Base-by-base conservation (phyloP, 64 coral and sea anemone species). In the Hydrozoanthus tunicans region DNA sequence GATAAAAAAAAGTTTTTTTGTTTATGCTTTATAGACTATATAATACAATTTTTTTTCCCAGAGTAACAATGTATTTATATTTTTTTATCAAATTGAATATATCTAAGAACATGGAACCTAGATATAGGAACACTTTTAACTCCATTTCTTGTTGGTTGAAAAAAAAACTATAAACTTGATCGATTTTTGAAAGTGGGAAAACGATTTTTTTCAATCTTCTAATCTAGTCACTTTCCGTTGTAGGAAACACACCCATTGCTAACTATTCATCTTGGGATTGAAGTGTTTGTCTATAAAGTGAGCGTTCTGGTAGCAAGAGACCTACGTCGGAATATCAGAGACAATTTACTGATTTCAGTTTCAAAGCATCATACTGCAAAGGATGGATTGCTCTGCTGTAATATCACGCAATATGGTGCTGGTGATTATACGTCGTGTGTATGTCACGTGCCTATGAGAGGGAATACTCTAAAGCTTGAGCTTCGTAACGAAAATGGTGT, bases 171-270 rank as follows among this genome's bases (percentile, higher is more conserved):
- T 43, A 43, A 43, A 43, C 32, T 43, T 43, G 32, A 43, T 43
- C 32, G 65, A 15, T n/a, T 15, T 68, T 68, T 9, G 65, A 68
- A 74, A 51, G 32, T 43, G 0, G 32, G 32, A 43, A 43, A 43
- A 43, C 32, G 32, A 43, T 43, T 1, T 43, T 43, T 43, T 43
- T 43, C 2, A 43, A 43, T 43, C 32, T 52, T 74, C 24, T 74
- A 5, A 51, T 43, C 26, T 24, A 25, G 24, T 71, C 7, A 52
- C 51, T 51, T 61, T 62, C 5, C 24, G 32, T 43, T 43, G 32
- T 43, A 81, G 79, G 79, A 81, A 59, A 81, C 79, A 81, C 25
- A 81, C 59, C 79, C 79, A 13, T 81, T 55, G 79, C 8, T 81
- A 26, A 43, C 23, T 62, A 43, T 81, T 26, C 20, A 80, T n/a